A percentile compares a stretch with the other conserved stretches of the same genome.
These are phyloP conservation scores for Choloepus didactylus DNA, from an alignment of 2,797 vertebrate genomes.

Conservation along the genomic window DNA sequence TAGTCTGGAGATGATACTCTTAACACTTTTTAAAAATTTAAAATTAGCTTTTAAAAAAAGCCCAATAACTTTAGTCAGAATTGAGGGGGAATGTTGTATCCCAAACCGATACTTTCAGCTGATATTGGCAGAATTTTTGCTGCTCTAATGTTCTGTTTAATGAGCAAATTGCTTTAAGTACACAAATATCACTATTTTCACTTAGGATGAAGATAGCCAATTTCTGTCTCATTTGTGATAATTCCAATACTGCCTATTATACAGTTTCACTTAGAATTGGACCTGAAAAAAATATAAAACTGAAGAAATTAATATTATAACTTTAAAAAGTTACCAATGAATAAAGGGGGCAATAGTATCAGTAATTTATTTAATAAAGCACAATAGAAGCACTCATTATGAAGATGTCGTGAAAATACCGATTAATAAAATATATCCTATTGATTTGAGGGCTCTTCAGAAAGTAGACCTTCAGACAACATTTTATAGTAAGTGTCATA, in stretches of 20 bases:
- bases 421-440: slow-evolving; percentile 58
- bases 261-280: slow-evolving; percentile 71
- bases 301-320: slow-evolving; percentile 67
- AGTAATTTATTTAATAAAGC: slow-evolving; percentile 56
- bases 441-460: slow-evolving; percentile 60
- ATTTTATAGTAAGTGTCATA: slow-evolving; percentile 56
- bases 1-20: not conserved
- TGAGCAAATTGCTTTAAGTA: slow-evolving; percentile 81
- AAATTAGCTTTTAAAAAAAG: slow-evolving; percentile 44
- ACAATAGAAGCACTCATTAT: not conserved
- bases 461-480: slow-evolving; percentile 45
- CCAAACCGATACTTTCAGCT: slow-evolving; percentile 72
- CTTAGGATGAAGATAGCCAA: slow-evolving; percentile 63
- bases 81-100: slow-evolving; percentile 75
- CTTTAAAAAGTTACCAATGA: slow-evolving; percentile 3
- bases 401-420: slow-evolving; percentile 36
- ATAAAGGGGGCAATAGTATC: slow-evolving; percentile 16
- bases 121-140: slow-evolving; percentile 79
- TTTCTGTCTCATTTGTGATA: slow-evolving; percentile 69
- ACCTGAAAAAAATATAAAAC: slow-evolving; percentile 68
- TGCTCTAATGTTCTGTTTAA: slow-evolving; percentile 76
- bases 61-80: slow-evolving; percentile 49
- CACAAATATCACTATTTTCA: not conserved
- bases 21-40: not conserved
- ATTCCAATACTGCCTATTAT: slow-evolving; percentile 57